Evolutionary conservation across 1,140 invertebrate species (phyloP), one percentile per base, ranked within the genome.

Genomic region (Aphaenogaster floridana): DNA sequence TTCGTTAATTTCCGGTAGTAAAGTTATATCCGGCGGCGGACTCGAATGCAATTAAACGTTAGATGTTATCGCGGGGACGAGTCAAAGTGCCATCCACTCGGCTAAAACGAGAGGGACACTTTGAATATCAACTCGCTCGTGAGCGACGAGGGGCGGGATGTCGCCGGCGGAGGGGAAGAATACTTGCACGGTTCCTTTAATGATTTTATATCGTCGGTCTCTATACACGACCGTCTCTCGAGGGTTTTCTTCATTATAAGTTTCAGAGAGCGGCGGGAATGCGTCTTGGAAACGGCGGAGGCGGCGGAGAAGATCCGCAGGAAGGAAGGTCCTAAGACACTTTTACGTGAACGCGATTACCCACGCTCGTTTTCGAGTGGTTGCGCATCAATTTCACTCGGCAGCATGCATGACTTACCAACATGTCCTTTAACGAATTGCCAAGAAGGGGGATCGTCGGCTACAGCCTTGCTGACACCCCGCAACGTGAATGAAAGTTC

Each of bases 11-110:
- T 94, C 91, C 92, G 90, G 90, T 88, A 92, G 90, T 92, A 90
- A 93, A 93, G 92, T 93, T 94, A 93, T 92, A 93, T 93, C 92
- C 92, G 92, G 90, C 88, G 86, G 84, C 89, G 89, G 92, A 90
- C 92, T 92, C 92, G 92, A 88, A 93, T 94, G 93, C 92, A 94
- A 94, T 94, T 94, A 93, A 93, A 93, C 92, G 92, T 93, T 93
- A 90, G 92, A 93, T 81, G 89, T 66, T 88, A 77, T 69, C 80
- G 76, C 42, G 77, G 50, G 88, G 45, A 80, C 87, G 90, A 90
- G 88, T 90, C 90, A 91, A 90, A 90, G 87, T 88, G 92, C 85
- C 78, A 91, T 92, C 88, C 89, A 88, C 87, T 93, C 72, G 64
- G 72, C 79, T 89, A 74, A 89, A 92, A 93, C 91, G 90, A 92